A percentile compares a stretch with the other conserved stretches of the same genome.
Evolutionary conservation across 92 coral and sea anemone species (phyloP).

Genomic region (Siderastrea radians): DNA sequence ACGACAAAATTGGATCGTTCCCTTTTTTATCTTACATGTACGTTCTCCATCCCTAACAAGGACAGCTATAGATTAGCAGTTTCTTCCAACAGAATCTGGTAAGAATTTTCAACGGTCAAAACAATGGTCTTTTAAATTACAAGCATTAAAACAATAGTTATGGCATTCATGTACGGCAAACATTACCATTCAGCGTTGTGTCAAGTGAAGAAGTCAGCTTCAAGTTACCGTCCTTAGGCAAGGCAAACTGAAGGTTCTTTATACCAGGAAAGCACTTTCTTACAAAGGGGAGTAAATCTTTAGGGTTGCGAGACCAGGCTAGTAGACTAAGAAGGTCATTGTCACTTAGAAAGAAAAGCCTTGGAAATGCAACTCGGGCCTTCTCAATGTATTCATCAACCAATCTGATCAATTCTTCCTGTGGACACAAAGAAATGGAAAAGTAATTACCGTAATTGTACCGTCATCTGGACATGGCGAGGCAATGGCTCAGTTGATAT

Average conservation of each 20-base stretch:
- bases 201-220: constrained; percentile 83
- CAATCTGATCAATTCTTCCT: constrained; percentile 90
- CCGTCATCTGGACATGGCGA: no score
- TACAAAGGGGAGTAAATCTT: constrained; percentile 88
- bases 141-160: no score
- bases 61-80: no score
- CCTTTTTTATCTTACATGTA: no score
- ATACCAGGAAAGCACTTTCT: constrained; percentile 96
- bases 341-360: constrained; percentile 91
- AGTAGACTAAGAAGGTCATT: constrained; percentile 84
- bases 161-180: no score
- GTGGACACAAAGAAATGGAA: neutral
- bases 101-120: no score
- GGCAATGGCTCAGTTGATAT: no score
- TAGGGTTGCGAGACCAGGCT: constrained; percentile 96
- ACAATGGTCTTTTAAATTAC: no score
- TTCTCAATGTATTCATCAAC: constrained; percentile 79
- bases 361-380: constrained; percentile 84
- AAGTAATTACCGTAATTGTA: no score
- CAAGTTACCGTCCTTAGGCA: constrained; percentile 83
- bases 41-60: no score
- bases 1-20: no score
- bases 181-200: constrained; percentile 91
- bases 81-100: no score
- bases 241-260: constrained; percentile 80